Base-by-base conservation (phyloP, 2,113 vertebrate species). In the Butorides virescens region DNA sequence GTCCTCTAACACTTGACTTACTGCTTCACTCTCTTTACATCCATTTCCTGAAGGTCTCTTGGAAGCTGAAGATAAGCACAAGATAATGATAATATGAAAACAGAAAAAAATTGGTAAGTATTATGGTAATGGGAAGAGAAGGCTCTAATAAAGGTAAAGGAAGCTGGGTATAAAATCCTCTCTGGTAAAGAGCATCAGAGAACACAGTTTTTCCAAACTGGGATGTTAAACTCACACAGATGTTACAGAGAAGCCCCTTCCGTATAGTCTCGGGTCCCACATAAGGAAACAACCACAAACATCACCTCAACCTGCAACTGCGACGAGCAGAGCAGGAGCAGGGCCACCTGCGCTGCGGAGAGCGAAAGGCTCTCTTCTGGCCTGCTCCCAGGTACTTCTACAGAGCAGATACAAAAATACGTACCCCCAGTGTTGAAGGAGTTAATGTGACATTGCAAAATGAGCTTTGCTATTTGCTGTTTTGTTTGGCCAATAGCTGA, bases 401-500 rank as follows among this genome's bases (percentile, higher is more conserved):
- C 76, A 21, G 15, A 46, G 73, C 80, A 96, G 83, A 90, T 23
- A 88, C 6, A 55, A 83, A 88, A 83, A 86, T n/a, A 77, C 0
- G 2, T 70, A 62, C 26, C 59, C 67, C 27, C 36, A 76, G 96
- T 55, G 75, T 44, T 15, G 95, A 96, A 97, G 93, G 95, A 93
- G 97, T 98, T 97, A 98, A 97, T 93, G 96, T 97, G 95, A 96
- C 97, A 96, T 67, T 94, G 95, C 97, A 95, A 96, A 93, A 96
- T 62, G 93, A 97, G 94, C 96, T 96, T 91, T 96, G 80, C 87
- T 91, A 83, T 97, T 97, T 97, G 98, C 96, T 97, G 94, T 96
- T 97, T 97, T 97, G 97, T 95, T 97, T 96, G 97, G 97, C 94
- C 95, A 96, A 97, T 96, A 97, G 97, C 96, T 97, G 96, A 98